Conservation (phyloP, 2,113 vertebrate genomes). For the Hippolais icterina region DNA sequence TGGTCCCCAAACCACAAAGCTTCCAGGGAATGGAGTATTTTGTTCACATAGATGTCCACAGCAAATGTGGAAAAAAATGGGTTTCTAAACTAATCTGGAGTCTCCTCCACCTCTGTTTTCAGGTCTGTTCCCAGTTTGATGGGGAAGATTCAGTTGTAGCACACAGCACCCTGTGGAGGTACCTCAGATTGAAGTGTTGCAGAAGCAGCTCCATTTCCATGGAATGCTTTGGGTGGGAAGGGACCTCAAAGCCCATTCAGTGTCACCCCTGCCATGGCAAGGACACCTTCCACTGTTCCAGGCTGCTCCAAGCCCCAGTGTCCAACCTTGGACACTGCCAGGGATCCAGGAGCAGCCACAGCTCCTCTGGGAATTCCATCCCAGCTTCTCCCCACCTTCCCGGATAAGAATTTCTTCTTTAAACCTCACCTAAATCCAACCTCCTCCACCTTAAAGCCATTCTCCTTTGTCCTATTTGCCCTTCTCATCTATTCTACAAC, state of each 20-base stretch:
- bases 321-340: accelerated
- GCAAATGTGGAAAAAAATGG: neutral
- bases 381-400: accelerated
- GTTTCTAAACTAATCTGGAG: neutral
- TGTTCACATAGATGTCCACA: accelerated
- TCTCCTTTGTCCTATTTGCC: neutral
- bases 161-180: accelerated
- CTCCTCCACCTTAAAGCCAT: neutral
- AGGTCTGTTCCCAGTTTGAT: neutral
- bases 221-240: neutral
- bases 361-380: accelerated
- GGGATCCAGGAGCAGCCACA: neutral
- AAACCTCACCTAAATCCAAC: neutral
- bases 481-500: neutral
- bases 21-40: accelerated
- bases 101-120: neutral
- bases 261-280: neutral
- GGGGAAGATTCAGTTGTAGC: neutral
- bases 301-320: accelerated
- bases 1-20: neutral
- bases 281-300: accelerated
- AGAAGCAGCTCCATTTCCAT: neutral
- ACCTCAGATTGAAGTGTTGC: neutral
- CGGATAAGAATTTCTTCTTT: neutral
- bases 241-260: accelerated